Evolutionary conservation across 2,113 vertebrate species (phyloP).

Genomic region (Lepus timidus): DNA sequence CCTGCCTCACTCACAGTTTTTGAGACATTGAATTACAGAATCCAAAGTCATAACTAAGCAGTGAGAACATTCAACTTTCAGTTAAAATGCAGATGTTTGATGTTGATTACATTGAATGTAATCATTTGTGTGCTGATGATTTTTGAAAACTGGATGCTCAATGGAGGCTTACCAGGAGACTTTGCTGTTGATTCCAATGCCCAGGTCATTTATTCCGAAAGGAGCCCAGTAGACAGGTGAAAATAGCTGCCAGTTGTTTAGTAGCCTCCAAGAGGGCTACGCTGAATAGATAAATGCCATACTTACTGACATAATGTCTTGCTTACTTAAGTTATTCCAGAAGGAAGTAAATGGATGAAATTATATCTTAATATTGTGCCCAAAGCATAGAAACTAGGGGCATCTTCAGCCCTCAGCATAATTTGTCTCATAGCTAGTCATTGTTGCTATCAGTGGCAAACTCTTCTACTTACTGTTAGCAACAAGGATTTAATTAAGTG

Average conservation of each 20-base stretch:
- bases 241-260: not conserved
- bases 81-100: not conserved
- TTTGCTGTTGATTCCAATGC: not conserved
- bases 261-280: not conserved
- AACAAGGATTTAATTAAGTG: conserved; percentile 49
- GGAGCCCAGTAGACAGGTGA: not conserved
- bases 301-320: not conserved
- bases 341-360: not conserved
- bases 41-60: conserved; percentile 17
- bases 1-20: conserved; percentile 18
- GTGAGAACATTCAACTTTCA: conserved; percentile 1
- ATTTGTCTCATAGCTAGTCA: not conserved
- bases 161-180: not conserved
- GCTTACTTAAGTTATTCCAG: not conserved
- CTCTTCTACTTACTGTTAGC: conserved; percentile 48
- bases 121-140: not conserved
- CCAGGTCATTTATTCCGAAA: conserved; percentile 11
- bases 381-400: not conserved
- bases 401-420: not conserved
- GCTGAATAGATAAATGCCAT: conserved; percentile 22
- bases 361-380: not conserved
- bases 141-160: not conserved
- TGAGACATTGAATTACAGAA: conserved; percentile 18
- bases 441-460: not conserved
- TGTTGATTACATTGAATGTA: conserved; percentile 40